Evolutionary conservation across 2,888 invertebrate genomes (phyloP).

Genomic region (Eremobia ochroleuca): DNA sequence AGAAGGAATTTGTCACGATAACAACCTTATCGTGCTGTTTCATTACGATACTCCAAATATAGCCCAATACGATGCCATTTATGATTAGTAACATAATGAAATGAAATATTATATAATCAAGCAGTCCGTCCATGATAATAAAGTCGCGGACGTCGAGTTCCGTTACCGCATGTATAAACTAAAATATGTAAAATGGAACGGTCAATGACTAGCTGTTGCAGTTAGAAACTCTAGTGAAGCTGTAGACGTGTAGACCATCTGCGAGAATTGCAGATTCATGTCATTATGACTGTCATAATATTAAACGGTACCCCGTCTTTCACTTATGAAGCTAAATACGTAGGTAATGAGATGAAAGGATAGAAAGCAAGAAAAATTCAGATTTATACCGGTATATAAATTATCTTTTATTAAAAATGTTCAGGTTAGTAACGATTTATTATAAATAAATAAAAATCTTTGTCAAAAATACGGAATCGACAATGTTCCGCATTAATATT

Average conservation of each 20-base stretch:
- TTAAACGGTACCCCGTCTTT: slow-evolving; percentile 64
- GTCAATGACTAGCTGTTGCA: slow-evolving; percentile 66
- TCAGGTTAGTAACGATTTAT: slow-evolving; percentile 87
- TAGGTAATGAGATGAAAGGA: slow-evolving; percentile 63
- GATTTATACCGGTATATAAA: slow-evolving; percentile 89
- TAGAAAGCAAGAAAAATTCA: slow-evolving; percentile 73
- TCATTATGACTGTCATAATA: slow-evolving; percentile 60
- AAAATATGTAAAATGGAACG: slow-evolving; percentile 68
- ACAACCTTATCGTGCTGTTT: slow-evolving; percentile 36
- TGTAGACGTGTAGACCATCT: slow-evolving; percentile 50
- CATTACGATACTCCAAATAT: slow-evolving; percentile 34
- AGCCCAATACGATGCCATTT: slow-evolving; percentile 23
- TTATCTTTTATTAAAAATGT: slow-evolving; percentile 89
- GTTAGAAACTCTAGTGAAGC: slow-evolving; percentile 65
- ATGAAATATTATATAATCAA: slow-evolving; percentile 50
- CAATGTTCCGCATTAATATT: slow-evolving; percentile 79
- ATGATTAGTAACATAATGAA: slow-evolving; percentile 52
- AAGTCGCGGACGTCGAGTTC: slow-evolving; percentile 59
- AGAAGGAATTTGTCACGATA: slow-evolving; percentile 31
- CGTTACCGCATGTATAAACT: slow-evolving; percentile 44
- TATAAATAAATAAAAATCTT: slow-evolving; percentile 90
- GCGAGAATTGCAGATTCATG: slow-evolving; percentile 57
- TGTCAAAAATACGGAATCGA: slow-evolving; percentile 85
- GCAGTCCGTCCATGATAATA: slow-evolving; percentile 44
- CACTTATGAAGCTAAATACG: slow-evolving; percentile 45